Evolutionary conservation across 2,888 invertebrate species (phyloP).

Genomic region (Trichogramma dendrolimi): DNA sequence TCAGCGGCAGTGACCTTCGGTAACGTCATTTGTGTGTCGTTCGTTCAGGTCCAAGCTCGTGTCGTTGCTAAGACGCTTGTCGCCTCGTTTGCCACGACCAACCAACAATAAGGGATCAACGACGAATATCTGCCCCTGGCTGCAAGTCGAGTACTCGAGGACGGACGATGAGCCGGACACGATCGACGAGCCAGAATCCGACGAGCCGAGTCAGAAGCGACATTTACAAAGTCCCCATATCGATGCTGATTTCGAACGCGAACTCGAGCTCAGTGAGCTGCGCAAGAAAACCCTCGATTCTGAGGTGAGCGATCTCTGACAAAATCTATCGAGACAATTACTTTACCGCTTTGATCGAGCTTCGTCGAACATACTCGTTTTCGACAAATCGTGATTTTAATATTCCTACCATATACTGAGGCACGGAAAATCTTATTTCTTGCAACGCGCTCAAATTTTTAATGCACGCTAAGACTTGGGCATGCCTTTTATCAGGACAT

Average conservation of each 20-base stretch:
- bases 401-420: too few relatives aligned
- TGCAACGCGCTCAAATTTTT: too few relatives aligned
- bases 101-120: constrained; percentile 43
- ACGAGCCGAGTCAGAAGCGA: background rate
- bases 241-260: constrained; percentile 45
- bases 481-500: too few relatives aligned
- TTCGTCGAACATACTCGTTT: too few relatives aligned
- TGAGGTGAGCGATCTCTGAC: too few relatives aligned
- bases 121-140: constrained; percentile 47
- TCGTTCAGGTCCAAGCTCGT: constrained; percentile 45
- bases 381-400: too few relatives aligned
- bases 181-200: background rate
- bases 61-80: constrained; percentile 44
- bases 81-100: constrained; percentile 45
- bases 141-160: constrained; percentile 46
- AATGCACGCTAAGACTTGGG: too few relatives aligned
- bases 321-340: too few relatives aligned
- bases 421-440: too few relatives aligned
- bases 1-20: too few relatives aligned
- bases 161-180: background rate
- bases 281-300: constrained; percentile 24
- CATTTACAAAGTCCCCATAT: constrained; percentile 3
- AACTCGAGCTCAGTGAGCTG: constrained; percentile 45
- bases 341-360: too few relatives aligned
- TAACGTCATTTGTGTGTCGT: background rate